Evolutionary conservation across 1,140 invertebrate species (phyloP).

Genomic region (Papilio polytes): DNA sequence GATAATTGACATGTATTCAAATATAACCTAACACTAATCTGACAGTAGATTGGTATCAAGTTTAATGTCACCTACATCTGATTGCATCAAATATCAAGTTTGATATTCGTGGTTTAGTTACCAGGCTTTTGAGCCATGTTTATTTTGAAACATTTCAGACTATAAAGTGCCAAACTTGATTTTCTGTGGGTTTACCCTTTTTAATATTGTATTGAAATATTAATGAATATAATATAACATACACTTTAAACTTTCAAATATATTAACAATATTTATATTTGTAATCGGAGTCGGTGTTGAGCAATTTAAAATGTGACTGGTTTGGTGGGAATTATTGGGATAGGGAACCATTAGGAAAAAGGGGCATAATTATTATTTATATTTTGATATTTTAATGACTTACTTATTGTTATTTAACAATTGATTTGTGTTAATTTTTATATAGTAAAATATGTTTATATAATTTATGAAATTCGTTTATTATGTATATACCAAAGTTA

Average conservation of each 20-base stretch:
- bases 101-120: slow-evolving; percentile 20
- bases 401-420: not conserved
- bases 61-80: not conserved
- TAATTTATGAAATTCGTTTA: slow-evolving; percentile 66
- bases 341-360: not conserved
- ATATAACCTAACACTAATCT: too few relatives aligned
- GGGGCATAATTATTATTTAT: not conserved
- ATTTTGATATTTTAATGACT: too few relatives aligned
- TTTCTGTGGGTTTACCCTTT: not conserved
- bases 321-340: slow-evolving; percentile 63
- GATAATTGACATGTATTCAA: too few relatives aligned
- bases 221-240: not conserved
- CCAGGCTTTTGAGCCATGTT: slow-evolving; percentile 11
- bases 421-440: slow-evolving; percentile 28
- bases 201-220: not conserved
- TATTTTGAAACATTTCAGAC: slow-evolving; percentile 2
- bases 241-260: not conserved
- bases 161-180: slow-evolving; percentile 36
- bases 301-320: slow-evolving; percentile 61
- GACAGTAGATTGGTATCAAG: too few relatives aligned
- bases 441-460: slow-evolving; percentile 35
- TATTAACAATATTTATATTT: not conserved
- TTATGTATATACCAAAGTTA: slow-evolving; percentile 74
- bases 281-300: slow-evolving; percentile 19
- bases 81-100: slow-evolving; percentile 30